These are phyloP conservation scores for Bungarus multicinctus DNA, from an alignment of 2,113 vertebrate genomes.

Conservation along the genomic window DNA sequence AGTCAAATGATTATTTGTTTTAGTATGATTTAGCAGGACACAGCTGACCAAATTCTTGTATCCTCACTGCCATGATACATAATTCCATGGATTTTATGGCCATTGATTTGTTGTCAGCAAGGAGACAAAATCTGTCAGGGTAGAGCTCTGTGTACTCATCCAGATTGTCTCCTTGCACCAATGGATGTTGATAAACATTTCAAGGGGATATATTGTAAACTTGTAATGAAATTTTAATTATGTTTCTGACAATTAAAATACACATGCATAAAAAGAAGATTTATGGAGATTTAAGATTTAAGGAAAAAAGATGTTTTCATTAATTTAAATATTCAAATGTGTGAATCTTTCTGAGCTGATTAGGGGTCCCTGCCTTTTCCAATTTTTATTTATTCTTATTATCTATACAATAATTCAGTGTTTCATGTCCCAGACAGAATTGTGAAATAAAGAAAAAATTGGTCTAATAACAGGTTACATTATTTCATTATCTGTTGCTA, in stretches of 20 bases:
- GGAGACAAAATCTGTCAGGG: not conserved
- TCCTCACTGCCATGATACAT: no score
- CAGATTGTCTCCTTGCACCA: not conserved
- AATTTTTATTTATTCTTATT: not conserved
- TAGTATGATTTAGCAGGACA: not conserved
- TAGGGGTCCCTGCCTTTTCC: not conserved
- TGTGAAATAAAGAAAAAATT: not conserved
- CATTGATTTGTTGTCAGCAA: not conserved
- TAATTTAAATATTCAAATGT: not conserved
- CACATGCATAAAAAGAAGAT: not conserved
- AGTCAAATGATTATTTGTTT: not conserved
- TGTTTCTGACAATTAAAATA: not conserved
- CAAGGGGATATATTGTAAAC: not conserved
- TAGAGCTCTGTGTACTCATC: not conserved
- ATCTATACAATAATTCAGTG: slow-evolving; percentile 2
- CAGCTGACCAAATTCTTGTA: not conserved
- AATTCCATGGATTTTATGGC: not conserved
- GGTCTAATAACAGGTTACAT: not conserved
- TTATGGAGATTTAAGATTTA: no score
- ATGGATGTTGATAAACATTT: not conserved
- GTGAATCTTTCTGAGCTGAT: not conserved
- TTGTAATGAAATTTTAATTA: not conserved
- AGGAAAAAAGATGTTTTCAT: not conserved
- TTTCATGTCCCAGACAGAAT: not conserved
- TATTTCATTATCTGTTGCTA: not conserved